Evolutionary conservation across 2,888 invertebrate genomes (phyloP).

Genomic region (Drosophila siamana): DNA sequence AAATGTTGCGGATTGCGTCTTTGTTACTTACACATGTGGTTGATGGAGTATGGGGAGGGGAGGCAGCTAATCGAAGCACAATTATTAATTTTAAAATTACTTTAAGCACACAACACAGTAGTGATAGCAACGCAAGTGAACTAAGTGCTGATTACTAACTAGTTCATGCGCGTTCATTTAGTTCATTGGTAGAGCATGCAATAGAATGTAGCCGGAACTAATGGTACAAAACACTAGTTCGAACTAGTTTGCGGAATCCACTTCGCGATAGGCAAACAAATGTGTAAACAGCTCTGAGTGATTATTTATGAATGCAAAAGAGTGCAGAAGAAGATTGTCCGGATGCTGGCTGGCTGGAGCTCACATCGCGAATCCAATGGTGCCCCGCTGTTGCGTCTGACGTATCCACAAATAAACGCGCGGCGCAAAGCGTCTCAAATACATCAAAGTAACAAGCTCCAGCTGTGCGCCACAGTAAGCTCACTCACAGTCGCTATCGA

Average conservation of each 20-base stretch:
- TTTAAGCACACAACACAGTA: neutral
- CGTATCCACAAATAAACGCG: conserved; percentile 80
- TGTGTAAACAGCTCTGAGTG: conserved; percentile 43
- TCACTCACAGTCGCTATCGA: conserved; percentile 26
- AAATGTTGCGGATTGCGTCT: conserved; percentile 72
- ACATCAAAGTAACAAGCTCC: conserved; percentile 83
- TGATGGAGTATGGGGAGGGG: neutral
- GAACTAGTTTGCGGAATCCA: neutral
- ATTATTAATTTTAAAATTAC: conserved; percentile 42
- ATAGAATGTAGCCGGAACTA: neutral
- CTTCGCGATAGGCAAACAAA: conserved; percentile 7
- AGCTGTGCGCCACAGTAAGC: conserved; percentile 76
- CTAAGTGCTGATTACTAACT: neutral
- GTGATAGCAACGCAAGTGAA: neutral
- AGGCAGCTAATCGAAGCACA: conserved; percentile 45
- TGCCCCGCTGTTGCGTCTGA: conserved; percentile 72
- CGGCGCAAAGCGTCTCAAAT: conserved; percentile 73
- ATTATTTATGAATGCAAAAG: conserved; percentile 33
- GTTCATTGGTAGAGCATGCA: neutral
- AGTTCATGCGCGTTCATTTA: neutral
- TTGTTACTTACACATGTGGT: conserved; percentile 23
- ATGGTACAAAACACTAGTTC: neutral
- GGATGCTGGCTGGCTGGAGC: conserved; percentile 15
- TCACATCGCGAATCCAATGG: conserved; percentile 56
- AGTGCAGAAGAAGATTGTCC: conserved; percentile 32